These are phyloP conservation scores for Pygoscelis adeliae DNA, from an alignment of 2,113 vertebrate genomes.

Conservation along the genomic window DNA sequence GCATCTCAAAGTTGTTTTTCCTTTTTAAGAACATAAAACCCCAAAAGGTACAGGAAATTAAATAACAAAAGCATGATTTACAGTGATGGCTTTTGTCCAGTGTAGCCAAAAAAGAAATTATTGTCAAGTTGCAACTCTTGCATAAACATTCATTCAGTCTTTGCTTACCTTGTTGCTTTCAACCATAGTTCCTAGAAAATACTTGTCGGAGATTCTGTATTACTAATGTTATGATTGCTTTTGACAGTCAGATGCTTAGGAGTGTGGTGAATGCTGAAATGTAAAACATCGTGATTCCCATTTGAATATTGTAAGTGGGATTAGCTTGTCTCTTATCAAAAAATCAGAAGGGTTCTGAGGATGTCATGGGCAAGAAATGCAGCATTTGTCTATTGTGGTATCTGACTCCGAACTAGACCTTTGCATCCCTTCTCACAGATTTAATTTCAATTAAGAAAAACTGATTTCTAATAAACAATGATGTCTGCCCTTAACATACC, in stretches of 20 bases:
- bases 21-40: neutral
- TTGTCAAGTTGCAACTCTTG: neutral
- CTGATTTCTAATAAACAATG: neutral
- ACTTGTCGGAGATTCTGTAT: neutral
- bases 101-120: neutral
- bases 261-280: neutral
- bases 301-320: neutral
- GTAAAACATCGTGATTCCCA: neutral
- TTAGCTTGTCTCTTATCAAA: neutral
- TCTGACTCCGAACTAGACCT: neutral
- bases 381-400: neutral
- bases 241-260: neutral
- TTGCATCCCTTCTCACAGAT: neutral
- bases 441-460: neutral
- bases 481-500: neutral
- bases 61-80: neutral
- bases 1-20: neutral
- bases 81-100: neutral
- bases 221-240: neutral
- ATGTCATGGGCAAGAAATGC: neutral
- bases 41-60: neutral
- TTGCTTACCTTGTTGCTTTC: neutral
- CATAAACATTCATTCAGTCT: neutral
- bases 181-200: neutral
- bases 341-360: neutral